Evolutionary conservation across 2,888 invertebrate genomes (phyloP).

Genomic region (Rotaria magnacalcarata): DNA sequence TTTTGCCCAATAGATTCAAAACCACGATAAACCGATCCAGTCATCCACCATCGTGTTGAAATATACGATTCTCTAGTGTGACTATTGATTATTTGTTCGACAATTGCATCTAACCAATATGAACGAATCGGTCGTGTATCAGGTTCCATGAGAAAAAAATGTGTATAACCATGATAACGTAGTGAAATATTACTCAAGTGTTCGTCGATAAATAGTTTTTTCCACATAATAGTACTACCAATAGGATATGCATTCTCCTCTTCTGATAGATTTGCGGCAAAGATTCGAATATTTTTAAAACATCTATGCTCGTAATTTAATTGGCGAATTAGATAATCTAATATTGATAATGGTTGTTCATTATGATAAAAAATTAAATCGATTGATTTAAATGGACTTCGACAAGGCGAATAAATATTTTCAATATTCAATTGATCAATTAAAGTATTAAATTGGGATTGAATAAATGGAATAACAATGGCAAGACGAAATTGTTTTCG

Average conservation of each 20-base stretch:
- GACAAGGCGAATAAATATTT: background rate
- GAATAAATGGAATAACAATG: background rate
- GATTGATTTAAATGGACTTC: background rate
- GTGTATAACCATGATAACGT: background rate
- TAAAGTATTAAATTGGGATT: background rate
- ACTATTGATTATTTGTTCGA: background rate
- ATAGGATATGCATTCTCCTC: background rate
- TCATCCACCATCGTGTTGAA: background rate
- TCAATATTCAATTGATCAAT: background rate
- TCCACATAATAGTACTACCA: background rate
- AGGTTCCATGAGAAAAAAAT: conserved; percentile 10
- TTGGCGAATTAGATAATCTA: background rate
- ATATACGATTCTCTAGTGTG: background rate
- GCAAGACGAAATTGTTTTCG: background rate
- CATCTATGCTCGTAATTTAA: background rate
- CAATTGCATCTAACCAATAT: background rate
- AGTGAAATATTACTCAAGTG: background rate
- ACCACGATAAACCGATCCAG: background rate
- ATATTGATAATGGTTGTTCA: background rate
- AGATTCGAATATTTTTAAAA: background rate
- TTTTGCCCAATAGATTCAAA: background rate
- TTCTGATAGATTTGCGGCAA: background rate
- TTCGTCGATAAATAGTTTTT: background rate
- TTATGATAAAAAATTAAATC: background rate
- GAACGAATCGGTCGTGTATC: background rate